Base-by-base conservation (phyloP, 2,888 invertebrate species). In the Parelbella ahira region DNA sequence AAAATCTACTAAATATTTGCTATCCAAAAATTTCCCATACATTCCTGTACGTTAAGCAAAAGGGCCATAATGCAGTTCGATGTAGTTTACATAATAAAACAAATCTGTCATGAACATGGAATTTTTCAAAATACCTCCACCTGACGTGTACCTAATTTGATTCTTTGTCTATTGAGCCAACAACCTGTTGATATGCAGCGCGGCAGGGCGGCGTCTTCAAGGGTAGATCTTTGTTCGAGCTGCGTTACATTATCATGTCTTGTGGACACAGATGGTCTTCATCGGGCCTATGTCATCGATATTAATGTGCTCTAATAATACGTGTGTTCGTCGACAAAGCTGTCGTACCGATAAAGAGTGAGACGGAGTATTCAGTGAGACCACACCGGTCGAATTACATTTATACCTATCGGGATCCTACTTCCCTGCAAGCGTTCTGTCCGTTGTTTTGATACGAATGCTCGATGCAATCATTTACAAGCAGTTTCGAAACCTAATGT, bases 211-310 rank as follows among this genome's bases (percentile, higher is more conserved):
- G 57, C 72, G 71, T 56, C 68, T 67, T 80, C 77, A 80, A 83
- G 81, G 79, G 74, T 73, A 73, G 69, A 69, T 68, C 76, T 77
- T 82, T 79, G 77, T 81, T 73, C 68, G 50, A 60, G 63, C 51
- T 68, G 62, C 60, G 62, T 53, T 65, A 72, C 69, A 73, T 73
- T 79, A 78, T 75, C 67, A 60, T 64, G 64, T 54, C 56, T 37
- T 82, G 81, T 86, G 62, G 79, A 86, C 76, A 86, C 86, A 86
- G 84, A 75, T 86, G 86, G 78, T 73, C 73, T 68, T 77, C 79
- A 79, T 81, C 75, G 75, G n/a, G 70, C 71, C 75, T 80, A 78
- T 86, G 82, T 84, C 84, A 84, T 84, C 80, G 66, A 75, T 82
- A 82, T 83, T 79, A 81, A 82, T 82, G 80, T 81, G 63, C 70